Evolutionary conservation across 2,113 vertebrate genomes (phyloP).

Genomic region (Gallinago paraguaiae): DNA sequence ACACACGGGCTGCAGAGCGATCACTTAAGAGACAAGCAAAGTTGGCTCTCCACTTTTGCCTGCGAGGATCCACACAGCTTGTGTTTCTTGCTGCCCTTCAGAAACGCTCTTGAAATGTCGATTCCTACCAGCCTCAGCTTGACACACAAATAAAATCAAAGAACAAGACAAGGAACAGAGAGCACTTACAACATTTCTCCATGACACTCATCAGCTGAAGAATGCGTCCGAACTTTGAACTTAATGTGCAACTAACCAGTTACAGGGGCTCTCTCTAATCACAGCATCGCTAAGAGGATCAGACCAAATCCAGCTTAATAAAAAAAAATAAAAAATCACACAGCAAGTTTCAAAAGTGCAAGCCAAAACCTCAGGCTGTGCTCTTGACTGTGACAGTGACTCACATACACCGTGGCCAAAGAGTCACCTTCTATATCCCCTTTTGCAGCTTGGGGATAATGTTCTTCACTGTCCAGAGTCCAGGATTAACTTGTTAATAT

Average conservation of each 20-base stretch:
- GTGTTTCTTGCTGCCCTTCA: not conserved
- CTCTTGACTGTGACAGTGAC: not conserved
- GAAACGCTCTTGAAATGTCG: not conserved
- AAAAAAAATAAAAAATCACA: not conserved
- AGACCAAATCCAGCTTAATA: not conserved
- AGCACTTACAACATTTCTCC: not conserved
- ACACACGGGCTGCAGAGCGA: fast-evolving
- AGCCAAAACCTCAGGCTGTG: not conserved
- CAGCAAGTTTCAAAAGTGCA: not conserved
- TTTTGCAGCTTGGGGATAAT: not conserved
- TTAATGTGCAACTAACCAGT: not conserved
- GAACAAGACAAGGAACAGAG: not conserved
- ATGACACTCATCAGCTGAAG: not conserved
- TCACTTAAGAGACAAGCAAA: not conserved
- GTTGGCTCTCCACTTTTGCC: not conserved
- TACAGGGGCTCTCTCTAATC: not conserved
- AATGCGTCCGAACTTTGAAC: not conserved
- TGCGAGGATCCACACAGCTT: not conserved
- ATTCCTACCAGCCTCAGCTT: not conserved
- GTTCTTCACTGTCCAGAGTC: not conserved
- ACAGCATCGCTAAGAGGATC: not conserved
- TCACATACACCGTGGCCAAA: not conserved
- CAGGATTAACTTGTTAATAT: not conserved
- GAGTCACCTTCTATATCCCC: not conserved
- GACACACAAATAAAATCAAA: not conserved